Conservation (phyloP, 2,113 vertebrate species). For the Ciconia stormi region DNA sequence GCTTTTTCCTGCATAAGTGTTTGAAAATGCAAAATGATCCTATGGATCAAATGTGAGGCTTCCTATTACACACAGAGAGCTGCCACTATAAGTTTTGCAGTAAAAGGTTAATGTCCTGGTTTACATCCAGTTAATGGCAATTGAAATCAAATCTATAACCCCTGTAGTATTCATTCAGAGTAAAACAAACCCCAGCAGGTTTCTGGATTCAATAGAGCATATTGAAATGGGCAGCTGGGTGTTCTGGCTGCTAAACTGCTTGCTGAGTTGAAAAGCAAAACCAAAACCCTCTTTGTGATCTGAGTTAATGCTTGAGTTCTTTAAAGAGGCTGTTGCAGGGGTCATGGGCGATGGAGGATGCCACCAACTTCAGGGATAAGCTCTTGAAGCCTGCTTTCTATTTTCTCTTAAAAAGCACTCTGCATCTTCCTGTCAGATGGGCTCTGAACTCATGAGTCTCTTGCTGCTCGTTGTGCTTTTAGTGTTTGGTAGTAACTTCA, state of each 20-base stretch:
- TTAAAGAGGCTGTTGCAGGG: neutral
- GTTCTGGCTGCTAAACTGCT: conserved; percentile 21
- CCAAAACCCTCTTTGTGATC: neutral
- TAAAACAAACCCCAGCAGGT: neutral
- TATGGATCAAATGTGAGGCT: conserved; percentile 15
- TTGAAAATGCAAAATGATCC: conserved; percentile 42
- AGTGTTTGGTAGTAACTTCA: conserved; percentile 1
- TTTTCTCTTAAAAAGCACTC: neutral
- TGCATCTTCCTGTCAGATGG: neutral
- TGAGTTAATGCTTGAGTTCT: neutral
- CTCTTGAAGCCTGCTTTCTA: neutral
- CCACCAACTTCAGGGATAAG: neutral
- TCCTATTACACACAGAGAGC: neutral
- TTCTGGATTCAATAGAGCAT: conserved; percentile 49
- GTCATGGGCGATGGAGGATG: neutral
- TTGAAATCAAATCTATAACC: conserved; percentile 55
- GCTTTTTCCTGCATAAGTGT: neutral
- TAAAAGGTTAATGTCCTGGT: conserved; percentile 38
- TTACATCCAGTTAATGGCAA: conserved; percentile 31
- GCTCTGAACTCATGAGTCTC: neutral
- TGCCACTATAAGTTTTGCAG: neutral
- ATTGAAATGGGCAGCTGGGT: conserved; percentile 50
- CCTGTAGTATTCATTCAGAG: neutral
- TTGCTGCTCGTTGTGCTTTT: neutral
- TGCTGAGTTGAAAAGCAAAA: neutral